Conservation (phyloP, 2,888 invertebrate species). For the Campoletis raptor region DNA sequence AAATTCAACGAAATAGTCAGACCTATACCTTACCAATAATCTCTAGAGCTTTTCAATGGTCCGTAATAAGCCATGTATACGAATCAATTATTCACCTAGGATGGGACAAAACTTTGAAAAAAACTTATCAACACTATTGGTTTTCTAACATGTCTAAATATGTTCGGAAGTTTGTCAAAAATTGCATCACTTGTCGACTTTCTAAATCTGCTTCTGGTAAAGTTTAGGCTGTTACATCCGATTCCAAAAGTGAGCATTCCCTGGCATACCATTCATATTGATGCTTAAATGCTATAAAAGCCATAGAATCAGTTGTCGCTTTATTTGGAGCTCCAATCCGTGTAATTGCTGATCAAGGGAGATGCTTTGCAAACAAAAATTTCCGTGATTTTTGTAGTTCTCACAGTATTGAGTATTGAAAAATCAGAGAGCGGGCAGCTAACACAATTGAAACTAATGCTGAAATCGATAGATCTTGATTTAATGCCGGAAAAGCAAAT, state of each 20-base stretch:
- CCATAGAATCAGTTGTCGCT: slow-evolving; percentile 50
- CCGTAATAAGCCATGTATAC: slow-evolving; percentile 52
- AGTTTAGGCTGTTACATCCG: slow-evolving; percentile 75
- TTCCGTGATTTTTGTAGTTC: slow-evolving; percentile 64
- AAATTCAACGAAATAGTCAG: slow-evolving; percentile 42
- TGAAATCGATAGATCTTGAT: slow-evolving; percentile 30
- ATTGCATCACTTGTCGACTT: slow-evolving; percentile 77
- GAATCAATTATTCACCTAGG: slow-evolving; percentile 45
- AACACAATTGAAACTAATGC: slow-evolving; percentile 43
- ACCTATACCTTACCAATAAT: slow-evolving; percentile 21
- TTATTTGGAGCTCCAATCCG: slow-evolving; percentile 68
- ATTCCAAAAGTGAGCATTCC: slow-evolving; percentile 75
- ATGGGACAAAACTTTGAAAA: slow-evolving; percentile 34
- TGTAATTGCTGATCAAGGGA: slow-evolving; percentile 64
- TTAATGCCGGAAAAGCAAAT: slow-evolving; percentile 42
- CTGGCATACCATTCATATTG: slow-evolving; percentile 78
- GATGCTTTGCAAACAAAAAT: slow-evolving; percentile 65
- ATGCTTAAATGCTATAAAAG: slow-evolving; percentile 68
- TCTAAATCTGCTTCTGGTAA: slow-evolving; percentile 76
- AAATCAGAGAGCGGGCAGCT: slow-evolving; percentile 54
- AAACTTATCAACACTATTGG: slow-evolving; percentile 26
- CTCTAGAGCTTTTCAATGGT: slow-evolving; percentile 51
- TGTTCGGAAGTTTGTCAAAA: slow-evolving; percentile 47
- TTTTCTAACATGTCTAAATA: slow-evolving; percentile 45
- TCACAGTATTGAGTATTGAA: slow-evolving; percentile 52